A percentile compares a stretch with the other conserved stretches of the same genome.
Conservation (phyloP, 2,113 vertebrate genomes). For the Machaerirhynchus nigripectus region DNA sequence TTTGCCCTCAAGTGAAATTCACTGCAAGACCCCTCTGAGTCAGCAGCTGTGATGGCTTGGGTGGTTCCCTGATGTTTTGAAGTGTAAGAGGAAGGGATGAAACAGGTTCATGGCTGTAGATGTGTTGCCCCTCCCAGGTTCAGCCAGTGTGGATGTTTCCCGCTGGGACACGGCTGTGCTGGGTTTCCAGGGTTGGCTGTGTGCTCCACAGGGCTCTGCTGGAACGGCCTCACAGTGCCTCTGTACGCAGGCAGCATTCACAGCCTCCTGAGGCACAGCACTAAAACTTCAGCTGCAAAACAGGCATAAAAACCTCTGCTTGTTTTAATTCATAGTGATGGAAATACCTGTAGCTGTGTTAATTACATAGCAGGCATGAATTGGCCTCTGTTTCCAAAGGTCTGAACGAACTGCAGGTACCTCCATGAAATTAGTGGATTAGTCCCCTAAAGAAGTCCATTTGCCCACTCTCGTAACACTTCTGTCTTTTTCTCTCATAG, state of each 20-base stretch:
- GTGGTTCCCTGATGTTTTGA: neutral
- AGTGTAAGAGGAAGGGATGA: neutral
- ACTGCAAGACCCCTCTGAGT: neutral
- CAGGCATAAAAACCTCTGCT: neutral
- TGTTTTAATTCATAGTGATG: neutral
- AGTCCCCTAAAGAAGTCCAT: neutral
- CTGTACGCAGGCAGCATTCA: neutral
- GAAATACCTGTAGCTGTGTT: neutral
- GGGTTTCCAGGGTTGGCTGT: neutral
- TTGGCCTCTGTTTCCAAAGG: neutral
- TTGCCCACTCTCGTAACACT: neutral
- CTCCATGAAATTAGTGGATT: neutral
- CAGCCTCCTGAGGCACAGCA: neutral
- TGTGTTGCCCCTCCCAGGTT: neutral
- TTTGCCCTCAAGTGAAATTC: neutral
- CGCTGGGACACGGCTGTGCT: accelerated
- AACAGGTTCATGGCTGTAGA: neutral
- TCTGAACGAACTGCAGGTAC: neutral
- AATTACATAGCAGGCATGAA: neutral
- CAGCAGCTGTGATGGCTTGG: neutral
- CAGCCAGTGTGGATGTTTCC: accelerated
- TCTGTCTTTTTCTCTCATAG: neutral
- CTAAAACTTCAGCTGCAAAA: neutral
- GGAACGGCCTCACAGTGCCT: neutral
- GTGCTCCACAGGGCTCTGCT: neutral